Evolutionary conservation across 2,113 vertebrate genomes (phyloP).

Genomic region (Dromaius novaehollandiae): DNA sequence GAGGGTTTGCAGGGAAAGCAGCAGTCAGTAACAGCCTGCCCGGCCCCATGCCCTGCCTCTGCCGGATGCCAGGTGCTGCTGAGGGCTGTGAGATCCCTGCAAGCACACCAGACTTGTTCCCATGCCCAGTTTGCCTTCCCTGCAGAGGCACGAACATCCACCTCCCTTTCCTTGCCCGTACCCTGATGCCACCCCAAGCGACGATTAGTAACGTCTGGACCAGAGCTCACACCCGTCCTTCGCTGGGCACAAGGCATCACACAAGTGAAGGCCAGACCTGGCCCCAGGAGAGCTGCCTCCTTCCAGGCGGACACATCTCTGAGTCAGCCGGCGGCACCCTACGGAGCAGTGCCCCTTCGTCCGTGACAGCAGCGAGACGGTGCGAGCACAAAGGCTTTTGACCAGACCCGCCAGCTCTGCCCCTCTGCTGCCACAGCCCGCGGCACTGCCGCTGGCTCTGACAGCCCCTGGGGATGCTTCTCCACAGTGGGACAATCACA

Average conservation of each 20-base stretch:
- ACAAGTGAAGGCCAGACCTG: background rate
- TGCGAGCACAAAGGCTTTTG: background rate
- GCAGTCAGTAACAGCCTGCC: background rate
- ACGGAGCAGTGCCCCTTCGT: background rate
- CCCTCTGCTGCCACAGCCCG: background rate
- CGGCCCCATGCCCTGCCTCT: background rate
- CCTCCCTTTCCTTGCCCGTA: background rate
- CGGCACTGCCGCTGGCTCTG: background rate
- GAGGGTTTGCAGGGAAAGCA: background rate
- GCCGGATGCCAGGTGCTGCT: background rate
- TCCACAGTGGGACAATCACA: fast-evolving
- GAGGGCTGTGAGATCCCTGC: background rate
- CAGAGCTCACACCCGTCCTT: background rate
- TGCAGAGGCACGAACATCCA: background rate
- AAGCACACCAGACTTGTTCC: background rate
- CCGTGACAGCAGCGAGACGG: background rate
- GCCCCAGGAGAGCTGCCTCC: background rate
- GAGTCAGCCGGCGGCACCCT: background rate
- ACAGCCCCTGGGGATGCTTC: background rate
- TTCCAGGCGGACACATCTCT: background rate
- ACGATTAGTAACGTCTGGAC: fast-evolving
- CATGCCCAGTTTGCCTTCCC: background rate
- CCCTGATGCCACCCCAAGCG: fast-evolving
- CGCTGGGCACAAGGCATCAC: background rate
- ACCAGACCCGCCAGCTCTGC: background rate